A percentile compares a stretch with the other conserved stretches of the same genome.
Evolutionary conservation across 35 echinoderm and acorn worm species (phyloP).

Genomic region (Ptychodera flava): DNA sequence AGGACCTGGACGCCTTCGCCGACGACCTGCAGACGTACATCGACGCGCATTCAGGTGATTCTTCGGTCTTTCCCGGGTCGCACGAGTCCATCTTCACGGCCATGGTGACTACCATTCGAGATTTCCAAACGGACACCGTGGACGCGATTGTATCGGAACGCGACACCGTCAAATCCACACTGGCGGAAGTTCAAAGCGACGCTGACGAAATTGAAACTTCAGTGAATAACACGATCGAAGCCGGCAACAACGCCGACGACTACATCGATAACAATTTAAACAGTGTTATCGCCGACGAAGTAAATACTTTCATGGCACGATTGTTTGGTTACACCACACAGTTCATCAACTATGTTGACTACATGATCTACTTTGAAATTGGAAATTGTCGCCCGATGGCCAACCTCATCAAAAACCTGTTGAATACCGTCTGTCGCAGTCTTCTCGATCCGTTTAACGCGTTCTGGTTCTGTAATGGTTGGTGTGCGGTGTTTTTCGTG

Average conservation of each 20-base stretch:
- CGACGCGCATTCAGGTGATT: background rate
- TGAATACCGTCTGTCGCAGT: background rate
- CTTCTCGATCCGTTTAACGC: background rate
- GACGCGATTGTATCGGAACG: background rate
- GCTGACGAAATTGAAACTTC: background rate
- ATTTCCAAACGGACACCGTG: background rate
- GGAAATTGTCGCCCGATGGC: background rate
- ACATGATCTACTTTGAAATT: background rate
- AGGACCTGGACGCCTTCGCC: background rate
- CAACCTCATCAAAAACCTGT: background rate
- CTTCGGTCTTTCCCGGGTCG: background rate
- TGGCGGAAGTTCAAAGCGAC: background rate
- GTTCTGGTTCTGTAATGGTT: conserved; percentile 84
- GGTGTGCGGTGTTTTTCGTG: conserved; percentile 82
- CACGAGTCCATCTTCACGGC: background rate
- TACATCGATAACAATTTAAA: background rate
- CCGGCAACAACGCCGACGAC: background rate
- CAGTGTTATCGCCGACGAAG: background rate
- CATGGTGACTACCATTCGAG: background rate
- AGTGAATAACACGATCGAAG: background rate
- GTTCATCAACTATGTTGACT: background rate
- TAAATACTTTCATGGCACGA: background rate
- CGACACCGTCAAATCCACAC: background rate
- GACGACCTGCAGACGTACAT: background rate
- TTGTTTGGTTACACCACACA: background rate